Base-by-base conservation (phyloP, 2,888 invertebrate species). In the Amblyjoppa proteus region DNA sequence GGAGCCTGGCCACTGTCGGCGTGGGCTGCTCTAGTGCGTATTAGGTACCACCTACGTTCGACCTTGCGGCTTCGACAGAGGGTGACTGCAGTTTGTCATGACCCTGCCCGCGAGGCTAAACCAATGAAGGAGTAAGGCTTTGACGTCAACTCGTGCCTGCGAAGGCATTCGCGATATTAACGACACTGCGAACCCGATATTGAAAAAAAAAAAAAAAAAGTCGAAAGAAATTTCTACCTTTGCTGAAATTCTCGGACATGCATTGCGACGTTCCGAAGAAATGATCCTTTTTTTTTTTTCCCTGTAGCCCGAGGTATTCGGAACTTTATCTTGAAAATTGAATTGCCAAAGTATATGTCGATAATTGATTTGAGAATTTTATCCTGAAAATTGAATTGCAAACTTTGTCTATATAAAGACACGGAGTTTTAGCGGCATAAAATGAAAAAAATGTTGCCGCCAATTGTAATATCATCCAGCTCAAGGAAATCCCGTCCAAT, bases 1-100 rank as follows among this genome's bases (percentile, higher is more conserved):
- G 13, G 20, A 38, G 41, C 13, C 28, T 38, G 20, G 11, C 16
- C 34, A 56, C 41, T 9, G 31, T 45, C 20, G 49, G n/a, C 61
- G 74, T 75, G 74, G 49, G 64, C 56, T 34, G 49, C 49, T 45
- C 45, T 61, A 28, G 25, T 61, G 38, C 58, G 28, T 61, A 74
- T 74, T 58, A 56, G 38, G 25, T 45, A 13, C 53, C n/a, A n/a
- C 56, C 56, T 74, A 74, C 73, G 73, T 61, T 58, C 16, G 45
- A 45, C 58, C 38, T 41, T 49, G 74, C 7, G 61, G 56, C 49
- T 74, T 64, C 49, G 49, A 75, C 61, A 49, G 49, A 38, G 74
- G 74, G 9, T 34, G 74, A 64, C 74, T 49, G 64, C 61, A 25
- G 74, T 61, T 74, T 49, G 74, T 49, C 11, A 49, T 49, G 74